Percentiles rank a stretch among this genome's conserved stretches.
Conservation (phyloP, 2,888 invertebrate genomes). For the Hedychridium roseum region DNA sequence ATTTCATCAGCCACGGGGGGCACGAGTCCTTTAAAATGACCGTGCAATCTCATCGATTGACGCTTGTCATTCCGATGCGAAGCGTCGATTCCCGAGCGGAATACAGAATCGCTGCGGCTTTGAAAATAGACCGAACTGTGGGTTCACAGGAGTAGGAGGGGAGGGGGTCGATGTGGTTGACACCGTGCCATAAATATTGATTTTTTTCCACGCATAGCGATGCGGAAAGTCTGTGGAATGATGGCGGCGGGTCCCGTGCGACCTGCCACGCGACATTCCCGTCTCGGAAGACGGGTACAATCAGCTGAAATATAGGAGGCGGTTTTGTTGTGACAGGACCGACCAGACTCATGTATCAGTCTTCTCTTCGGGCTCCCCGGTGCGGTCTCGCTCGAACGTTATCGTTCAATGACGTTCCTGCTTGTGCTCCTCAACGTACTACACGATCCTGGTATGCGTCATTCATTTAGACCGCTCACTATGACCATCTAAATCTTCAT, state of each 20-base stretch:
- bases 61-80: too few relatives aligned
- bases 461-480: too few relatives aligned
- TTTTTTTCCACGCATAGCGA: slow-evolving; percentile 28
- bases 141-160: slow-evolving; percentile 2
- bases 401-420: slow-evolving; percentile 13
- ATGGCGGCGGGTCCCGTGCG: slow-evolving; percentile 20
- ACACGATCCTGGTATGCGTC: too few relatives aligned
- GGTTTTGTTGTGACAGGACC: slow-evolving; percentile 44
- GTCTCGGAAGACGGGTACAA: slow-evolving; percentile 41
- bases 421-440: too few relatives aligned
- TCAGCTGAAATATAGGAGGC: slow-evolving; percentile 45
- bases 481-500: too few relatives aligned
- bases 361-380: slow-evolving; percentile 14
- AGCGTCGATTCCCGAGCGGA: slow-evolving; percentile 1
- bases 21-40: too few relatives aligned
- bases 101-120: slow-evolving; percentile 9
- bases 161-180: slow-evolving; percentile 5
- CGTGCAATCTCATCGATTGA: too few relatives aligned
- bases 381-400: slow-evolving; percentile 24
- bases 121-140: slow-evolving; percentile 24
- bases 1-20: too few relatives aligned
- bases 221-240: slow-evolving; percentile 18
- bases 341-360: slow-evolving; percentile 42
- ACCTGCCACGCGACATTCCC: neutral
- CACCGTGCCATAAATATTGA: slow-evolving; percentile 33